Percentiles rank a stretch among this genome's conserved stretches.
phyloP scores from a whole-genome alignment of 2,797 vertebrate genomes.

The Micropoecilia bifurca region DNA sequence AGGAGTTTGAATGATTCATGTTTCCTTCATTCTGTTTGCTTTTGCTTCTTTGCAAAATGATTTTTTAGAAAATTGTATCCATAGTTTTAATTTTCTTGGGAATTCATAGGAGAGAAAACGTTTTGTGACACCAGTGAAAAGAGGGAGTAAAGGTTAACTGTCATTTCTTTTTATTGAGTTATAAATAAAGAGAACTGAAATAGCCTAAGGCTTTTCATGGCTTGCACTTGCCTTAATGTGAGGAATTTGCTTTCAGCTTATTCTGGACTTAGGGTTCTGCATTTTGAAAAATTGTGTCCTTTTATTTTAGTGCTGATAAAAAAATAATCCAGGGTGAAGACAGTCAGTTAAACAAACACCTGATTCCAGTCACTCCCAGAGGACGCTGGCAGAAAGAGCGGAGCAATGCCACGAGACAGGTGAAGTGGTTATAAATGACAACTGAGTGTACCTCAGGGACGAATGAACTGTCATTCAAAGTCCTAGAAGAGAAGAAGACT shows the following conservation, averaged over 20 bases:
- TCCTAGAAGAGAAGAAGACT: constrained; percentile 27
- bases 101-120: too few species aligned
- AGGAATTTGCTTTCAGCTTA: not conserved
- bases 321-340: not conserved
- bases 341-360: constrained; percentile 9
- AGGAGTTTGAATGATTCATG: not conserved
- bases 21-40: not conserved
- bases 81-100: not conserved
- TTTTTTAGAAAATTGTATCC: not conserved
- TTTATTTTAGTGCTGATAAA: not conserved
- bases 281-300: not conserved
- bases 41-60: not conserved
- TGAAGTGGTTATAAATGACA: constrained; percentile 47
- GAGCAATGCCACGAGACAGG: constrained; percentile 2
- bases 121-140: not conserved
- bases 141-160: not conserved
- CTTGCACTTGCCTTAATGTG: not conserved
- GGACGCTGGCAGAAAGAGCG: constrained; percentile 8
- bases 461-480: constrained; percentile 45
- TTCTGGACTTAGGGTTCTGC: too few species aligned
- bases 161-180: not conserved
- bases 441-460: constrained; percentile 58
- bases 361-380: constrained; percentile 12
- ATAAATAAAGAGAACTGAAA: not conserved
- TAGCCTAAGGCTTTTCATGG: not conserved